phyloP scores from a whole-genome alignment of 92 coral and sea anemone species.

The Palythoa grandis region DNA sequence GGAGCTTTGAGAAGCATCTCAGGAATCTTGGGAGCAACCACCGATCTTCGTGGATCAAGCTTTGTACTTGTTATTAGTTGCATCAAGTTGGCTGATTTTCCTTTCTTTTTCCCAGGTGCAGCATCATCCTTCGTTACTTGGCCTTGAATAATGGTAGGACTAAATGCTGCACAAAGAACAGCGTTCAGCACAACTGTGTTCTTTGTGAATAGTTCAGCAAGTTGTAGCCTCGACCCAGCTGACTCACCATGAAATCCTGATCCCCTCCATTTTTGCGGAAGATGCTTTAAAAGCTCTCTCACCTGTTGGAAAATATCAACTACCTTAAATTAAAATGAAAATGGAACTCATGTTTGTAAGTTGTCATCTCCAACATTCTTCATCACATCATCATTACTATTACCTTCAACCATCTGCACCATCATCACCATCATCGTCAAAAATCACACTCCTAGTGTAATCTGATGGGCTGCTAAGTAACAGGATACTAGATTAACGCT shows the following conservation, averaged over 20 bases:
- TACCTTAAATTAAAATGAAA: not conserved
- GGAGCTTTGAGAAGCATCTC: constrained; percentile 4
- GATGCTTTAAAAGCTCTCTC: constrained; percentile 15
- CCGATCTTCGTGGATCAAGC: constrained; percentile 27
- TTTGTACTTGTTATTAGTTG: constrained; percentile 5
- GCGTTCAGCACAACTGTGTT: constrained; percentile 26
- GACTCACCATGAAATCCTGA: not conserved
- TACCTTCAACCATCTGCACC: too few relatives aligned
- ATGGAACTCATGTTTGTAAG: too few relatives aligned
- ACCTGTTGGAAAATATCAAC: constrained; percentile 11
- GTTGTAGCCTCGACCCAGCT: not conserved
- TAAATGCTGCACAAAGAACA: constrained; percentile 30
- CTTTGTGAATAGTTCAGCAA: constrained; percentile 7
- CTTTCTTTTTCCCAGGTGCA: not conserved
- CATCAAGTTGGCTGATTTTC: not conserved
- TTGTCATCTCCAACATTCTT: too few relatives aligned
- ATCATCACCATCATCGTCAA: too few relatives aligned
- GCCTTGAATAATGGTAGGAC: constrained; percentile 21
- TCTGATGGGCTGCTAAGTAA: too few relatives aligned
- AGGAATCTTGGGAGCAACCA: constrained; percentile 23
- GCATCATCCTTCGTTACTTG: not conserved
- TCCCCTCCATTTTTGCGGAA: not conserved
- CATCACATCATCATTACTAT: too few relatives aligned
- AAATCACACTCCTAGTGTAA: too few relatives aligned
- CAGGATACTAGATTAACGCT: too few relatives aligned